phyloP scores from a whole-genome alignment of 53 echinoderm and acorn worm genomes.

The Holothuria leucospilota region DNA sequence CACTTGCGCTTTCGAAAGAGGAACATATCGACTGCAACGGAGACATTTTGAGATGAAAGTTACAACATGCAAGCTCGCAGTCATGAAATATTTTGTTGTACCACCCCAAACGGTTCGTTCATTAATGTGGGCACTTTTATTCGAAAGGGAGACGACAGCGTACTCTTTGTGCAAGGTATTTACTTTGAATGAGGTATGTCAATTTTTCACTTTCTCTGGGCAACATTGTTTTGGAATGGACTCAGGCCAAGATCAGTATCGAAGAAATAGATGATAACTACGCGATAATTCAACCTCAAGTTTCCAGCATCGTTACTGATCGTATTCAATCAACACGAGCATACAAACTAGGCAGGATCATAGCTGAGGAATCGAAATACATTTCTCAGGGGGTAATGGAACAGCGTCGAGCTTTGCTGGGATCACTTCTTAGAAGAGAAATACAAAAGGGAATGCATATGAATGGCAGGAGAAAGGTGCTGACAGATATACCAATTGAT shows the following conservation, averaged over 20 bases:
- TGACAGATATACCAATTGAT: constrained; percentile 15
- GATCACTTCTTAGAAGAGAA: too few species aligned
- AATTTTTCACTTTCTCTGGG: too few species aligned
- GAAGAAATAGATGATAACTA: not conserved
- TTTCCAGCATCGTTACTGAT: constrained; percentile 20
- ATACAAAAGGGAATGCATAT: too few species aligned
- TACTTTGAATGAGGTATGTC: too few species aligned
- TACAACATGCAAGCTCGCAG: not conserved
- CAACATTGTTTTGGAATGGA: too few species aligned
- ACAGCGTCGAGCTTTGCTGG: constrained; percentile 1
- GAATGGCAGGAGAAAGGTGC: not conserved
- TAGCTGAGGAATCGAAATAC: constrained; percentile 20
- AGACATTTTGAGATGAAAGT: too few species aligned
- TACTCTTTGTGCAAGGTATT: too few species aligned
- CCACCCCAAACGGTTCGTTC: constrained; percentile 24
- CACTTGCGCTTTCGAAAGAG: too few species aligned
- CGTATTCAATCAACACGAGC: constrained; percentile 10
- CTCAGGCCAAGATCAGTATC: too few species aligned
- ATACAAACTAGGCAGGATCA: constrained; percentile 16
- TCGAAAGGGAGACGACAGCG: too few species aligned
- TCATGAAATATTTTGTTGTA: constrained; percentile 20
- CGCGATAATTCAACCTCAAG: constrained; percentile 20
- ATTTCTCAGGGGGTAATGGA: constrained; percentile 11
- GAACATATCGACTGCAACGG: too few species aligned
- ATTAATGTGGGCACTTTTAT: constrained; percentile 13